These are phyloP conservation scores for Spea multiplicata DNA, from an alignment of 2,113 vertebrate genomes.

Conservation along the genomic window DNA sequence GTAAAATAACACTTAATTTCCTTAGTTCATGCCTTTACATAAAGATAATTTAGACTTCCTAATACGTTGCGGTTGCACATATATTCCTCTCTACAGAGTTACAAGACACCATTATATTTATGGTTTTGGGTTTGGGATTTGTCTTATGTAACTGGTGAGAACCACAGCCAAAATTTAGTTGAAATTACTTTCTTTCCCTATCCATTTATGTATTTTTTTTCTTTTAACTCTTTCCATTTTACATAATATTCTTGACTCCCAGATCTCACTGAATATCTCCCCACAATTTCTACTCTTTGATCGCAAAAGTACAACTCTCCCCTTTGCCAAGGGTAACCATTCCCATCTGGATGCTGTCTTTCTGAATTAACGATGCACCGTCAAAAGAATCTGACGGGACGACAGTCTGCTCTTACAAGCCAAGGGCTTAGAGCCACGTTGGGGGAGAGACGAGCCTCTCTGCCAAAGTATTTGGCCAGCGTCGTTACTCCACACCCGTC, in stretches of 20 bases:
- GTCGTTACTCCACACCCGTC: slow-evolving; percentile 23
- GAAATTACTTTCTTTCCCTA: not conserved
- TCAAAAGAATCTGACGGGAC: slow-evolving; percentile 22
- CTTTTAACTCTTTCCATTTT: slow-evolving; percentile 9
- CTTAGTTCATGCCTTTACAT: not conserved
- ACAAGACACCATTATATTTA: not conserved
- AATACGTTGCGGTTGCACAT: not conserved
- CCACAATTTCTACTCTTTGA: slow-evolving; percentile 37
- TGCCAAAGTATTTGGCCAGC: slow-evolving; percentile 40
- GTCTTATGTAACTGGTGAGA: not conserved
- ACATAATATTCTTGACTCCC: slow-evolving; percentile 1
- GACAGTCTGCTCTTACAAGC: slow-evolving; percentile 21
- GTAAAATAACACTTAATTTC: not conserved
- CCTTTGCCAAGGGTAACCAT: slow-evolving; percentile 44
- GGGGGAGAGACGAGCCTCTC: not conserved
- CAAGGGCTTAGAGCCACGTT: slow-evolving; percentile 28
- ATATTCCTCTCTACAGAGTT: not conserved
- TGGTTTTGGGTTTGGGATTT: not conserved
- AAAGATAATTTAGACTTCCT: not conserved
- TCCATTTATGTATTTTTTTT: slow-evolving; percentile 11
- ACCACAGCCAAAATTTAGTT: not conserved
- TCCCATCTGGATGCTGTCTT: slow-evolving; percentile 45
- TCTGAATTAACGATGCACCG: slow-evolving; percentile 32
- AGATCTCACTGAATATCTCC: slow-evolving; percentile 30
- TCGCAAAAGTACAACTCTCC: slow-evolving; percentile 1